A percentile compares a stretch with the other conserved stretches of the same genome.
phyloP scores from a whole-genome alignment of 1,140 invertebrate genomes.

The Orius insidiosus region DNA sequence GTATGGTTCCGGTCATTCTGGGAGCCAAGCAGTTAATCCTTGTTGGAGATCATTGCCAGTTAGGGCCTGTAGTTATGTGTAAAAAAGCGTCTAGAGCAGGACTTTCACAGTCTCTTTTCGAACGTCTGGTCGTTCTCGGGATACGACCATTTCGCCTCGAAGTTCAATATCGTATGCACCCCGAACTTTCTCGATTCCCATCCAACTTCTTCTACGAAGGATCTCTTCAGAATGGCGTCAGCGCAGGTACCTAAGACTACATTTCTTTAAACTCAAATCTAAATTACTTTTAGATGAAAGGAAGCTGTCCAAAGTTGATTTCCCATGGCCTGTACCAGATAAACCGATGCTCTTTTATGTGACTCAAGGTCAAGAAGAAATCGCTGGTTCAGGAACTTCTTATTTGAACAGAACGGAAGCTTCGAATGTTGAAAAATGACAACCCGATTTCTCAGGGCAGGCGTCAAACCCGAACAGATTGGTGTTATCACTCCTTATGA shows the following conservation, averaged over 20 bases:
- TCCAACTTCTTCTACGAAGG: conserved; percentile 99
- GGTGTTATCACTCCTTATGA: conserved; percentile 99
- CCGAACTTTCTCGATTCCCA: conserved; percentile 89
- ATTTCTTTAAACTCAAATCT: neutral
- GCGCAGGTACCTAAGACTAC: conserved; percentile 39
- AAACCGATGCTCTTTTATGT: conserved; percentile 99
- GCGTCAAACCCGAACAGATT: conserved; percentile 94
- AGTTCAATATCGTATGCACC: conserved; percentile 99
- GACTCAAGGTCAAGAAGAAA: conserved; percentile 96
- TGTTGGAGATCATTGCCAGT: conserved; percentile 97
- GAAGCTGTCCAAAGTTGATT: conserved; percentile 78
- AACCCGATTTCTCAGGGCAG: conserved; percentile 80
- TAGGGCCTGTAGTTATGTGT: conserved; percentile 98
- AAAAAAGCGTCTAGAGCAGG: conserved; percentile 96
- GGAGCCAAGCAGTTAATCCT: conserved; percentile 92
- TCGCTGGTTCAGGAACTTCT: conserved; percentile 93
- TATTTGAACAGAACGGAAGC: conserved; percentile 98
- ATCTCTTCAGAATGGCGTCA: conserved; percentile 94
- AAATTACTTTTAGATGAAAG: conserved; percentile 53
- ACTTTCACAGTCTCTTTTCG: conserved; percentile 92
- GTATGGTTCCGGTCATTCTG: conserved; percentile 95
- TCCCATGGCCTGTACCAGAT: conserved; percentile 92
- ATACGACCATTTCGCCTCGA: conserved; percentile 88
- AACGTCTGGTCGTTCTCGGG: conserved; percentile 88
- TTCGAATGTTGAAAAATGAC: conserved; percentile 93